Evolutionary conservation across 2,113 vertebrate genomes (phyloP).

Genomic region (Cyanoliseus patagonus): DNA sequence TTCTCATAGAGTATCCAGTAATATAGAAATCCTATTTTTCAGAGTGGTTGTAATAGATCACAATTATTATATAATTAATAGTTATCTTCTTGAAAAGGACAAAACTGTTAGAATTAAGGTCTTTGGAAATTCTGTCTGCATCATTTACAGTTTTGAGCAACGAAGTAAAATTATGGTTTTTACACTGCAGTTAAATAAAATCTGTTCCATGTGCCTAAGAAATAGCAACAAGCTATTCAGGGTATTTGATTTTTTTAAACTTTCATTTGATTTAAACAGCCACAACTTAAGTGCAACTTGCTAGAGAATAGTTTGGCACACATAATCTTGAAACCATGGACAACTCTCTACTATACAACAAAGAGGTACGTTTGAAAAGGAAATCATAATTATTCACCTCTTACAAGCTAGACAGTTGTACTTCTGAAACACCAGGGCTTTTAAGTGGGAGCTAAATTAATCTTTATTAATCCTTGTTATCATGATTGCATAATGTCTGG

Average conservation of each 20-base stretch:
- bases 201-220: neutral
- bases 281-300: neutral
- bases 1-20: neutral
- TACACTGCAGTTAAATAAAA: neutral
- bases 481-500: constrained; percentile 75
- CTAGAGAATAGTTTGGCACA: neutral
- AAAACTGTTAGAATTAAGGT: neutral
- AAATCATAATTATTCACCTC: constrained; percentile 46
- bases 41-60: neutral
- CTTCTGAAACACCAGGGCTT: constrained; percentile 31
- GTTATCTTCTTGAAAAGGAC: neutral
- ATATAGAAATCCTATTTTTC: neutral
- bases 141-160: neutral
- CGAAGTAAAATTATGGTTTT: neutral
- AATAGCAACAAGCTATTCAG: neutral
- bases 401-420: neutral
- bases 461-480: constrained; percentile 79
- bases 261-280: neutral
- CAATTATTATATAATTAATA: neutral
- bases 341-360: neutral
- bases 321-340: neutral
- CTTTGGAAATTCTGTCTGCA: neutral
- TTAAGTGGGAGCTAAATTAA: constrained; percentile 73
- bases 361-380: constrained; percentile 38
- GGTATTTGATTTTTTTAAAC: neutral